Base-by-base conservation (phyloP, 2,113 vertebrate species). In the Stigmatopora argus region DNA sequence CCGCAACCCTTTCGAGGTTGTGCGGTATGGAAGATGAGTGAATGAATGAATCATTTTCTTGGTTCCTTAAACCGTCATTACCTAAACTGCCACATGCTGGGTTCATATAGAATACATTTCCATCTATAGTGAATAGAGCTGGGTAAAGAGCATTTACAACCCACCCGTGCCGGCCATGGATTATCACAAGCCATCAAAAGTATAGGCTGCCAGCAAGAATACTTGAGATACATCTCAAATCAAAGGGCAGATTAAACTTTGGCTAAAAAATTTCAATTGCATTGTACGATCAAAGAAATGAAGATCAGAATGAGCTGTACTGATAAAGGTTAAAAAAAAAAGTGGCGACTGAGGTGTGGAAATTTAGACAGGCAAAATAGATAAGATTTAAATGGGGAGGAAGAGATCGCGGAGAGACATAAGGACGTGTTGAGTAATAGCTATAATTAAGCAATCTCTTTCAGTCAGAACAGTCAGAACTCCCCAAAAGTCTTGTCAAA, bases 161-260 rank as follows among this genome's bases (percentile, higher is more conserved):
- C 73, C 26, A 17, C 71, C 65, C 19, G 21, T 74, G 57, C 34
- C 70, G 70, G 71, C 71, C 26, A 60, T 71, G 69, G 75, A 85
- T 78, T 70, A 77, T 82, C 80, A 65, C 68, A 77, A 80, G 79
- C 86, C 80, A 79, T 86, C 71, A 85, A 71, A 81, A 81, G 78
- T 84, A 79, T 81, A 69, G 69, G 77, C 69, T 83, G 82, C 79
- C 84, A 18, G 62, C 69, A 72, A 65, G 67, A 80, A 82, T 85
- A 84, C 87, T 83, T 81, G 80, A 83, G 82, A 88, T 87, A 86
- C 83, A 87, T 86, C 77, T 85, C 64, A 59, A 73, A 81, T 73
- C 72, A 51, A 52, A 41, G 34, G 73, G 74, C 73, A 75, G 70
- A 81, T 1, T 55, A 78, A 85, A 85, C 79, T 72, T 87, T 82